phyloP scores from a whole-genome alignment of 2,113 vertebrate species.

The Rhabdornis inornatus region DNA sequence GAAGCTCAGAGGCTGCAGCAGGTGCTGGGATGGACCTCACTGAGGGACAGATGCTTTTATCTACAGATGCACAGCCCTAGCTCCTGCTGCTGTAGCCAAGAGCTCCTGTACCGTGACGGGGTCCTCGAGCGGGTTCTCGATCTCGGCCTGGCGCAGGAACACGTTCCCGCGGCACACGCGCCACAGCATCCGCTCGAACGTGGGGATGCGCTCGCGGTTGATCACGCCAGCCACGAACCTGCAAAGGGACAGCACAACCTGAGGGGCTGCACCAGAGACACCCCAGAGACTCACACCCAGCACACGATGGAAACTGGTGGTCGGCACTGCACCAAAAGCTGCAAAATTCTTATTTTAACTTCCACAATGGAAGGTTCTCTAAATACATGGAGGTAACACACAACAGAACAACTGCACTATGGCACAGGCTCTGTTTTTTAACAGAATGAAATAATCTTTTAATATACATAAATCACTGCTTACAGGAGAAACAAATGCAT shows the following conservation, averaged over 20 bases:
- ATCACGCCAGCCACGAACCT: slow-evolving; percentile 98
- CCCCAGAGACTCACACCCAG: neutral
- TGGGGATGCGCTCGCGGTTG: slow-evolving; percentile 92
- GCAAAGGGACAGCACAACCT: neutral
- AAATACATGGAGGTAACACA: accelerated
- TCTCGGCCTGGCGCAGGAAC: slow-evolving; percentile 92
- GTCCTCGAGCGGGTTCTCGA: slow-evolving; percentile 94
- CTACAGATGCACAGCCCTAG: accelerated
- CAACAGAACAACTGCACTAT: accelerated
- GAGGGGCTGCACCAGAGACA: neutral
- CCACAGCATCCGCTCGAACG: slow-evolving; percentile 98
- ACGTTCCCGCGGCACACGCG: slow-evolving; percentile 97
- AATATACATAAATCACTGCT: neutral
- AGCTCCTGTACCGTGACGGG: slow-evolving; percentile 80
- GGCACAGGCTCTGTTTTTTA: neutral
- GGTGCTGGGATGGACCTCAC: neutral
- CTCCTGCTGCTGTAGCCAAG: neutral
- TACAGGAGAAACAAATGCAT: neutral
- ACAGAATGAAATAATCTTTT: accelerated
- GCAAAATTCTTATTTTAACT: neutral
- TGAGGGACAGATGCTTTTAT: neutral
- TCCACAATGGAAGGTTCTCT: neutral
- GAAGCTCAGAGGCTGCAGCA: neutral
- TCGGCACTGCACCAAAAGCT: accelerated
- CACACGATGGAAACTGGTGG: accelerated